Percentiles rank a stretch among this genome's conserved stretches.
These are phyloP conservation scores for Pachymerium ferrugineum DNA, from an alignment of 2,888 invertebrate species.

Conservation along the genomic window DNA sequence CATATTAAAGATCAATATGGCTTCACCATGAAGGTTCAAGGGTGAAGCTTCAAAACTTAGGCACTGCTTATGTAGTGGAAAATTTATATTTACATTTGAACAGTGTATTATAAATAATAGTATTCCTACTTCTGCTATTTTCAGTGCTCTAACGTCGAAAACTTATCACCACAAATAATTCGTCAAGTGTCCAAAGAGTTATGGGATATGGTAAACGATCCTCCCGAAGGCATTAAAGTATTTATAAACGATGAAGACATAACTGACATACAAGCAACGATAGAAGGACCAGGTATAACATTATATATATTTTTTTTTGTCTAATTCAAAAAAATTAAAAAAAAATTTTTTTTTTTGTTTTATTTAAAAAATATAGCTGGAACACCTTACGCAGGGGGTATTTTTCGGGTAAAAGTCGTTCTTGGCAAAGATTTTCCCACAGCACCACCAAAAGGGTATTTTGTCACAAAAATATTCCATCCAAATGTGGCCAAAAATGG, in stretches of 20 bases:
- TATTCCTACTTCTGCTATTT: neutral
- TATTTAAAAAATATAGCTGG: slow-evolving; percentile 58
- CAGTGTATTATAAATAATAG: neutral
- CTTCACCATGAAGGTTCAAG: neutral
- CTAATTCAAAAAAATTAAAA: neutral
- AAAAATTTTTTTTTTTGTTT: slow-evolving; percentile 28
- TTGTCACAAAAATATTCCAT: slow-evolving; percentile 93
- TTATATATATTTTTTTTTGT: slow-evolving; percentile 32
- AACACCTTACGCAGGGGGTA: slow-evolving; percentile 84
- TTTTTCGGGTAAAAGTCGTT: slow-evolving; percentile 81
- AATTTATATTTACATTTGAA: neutral
- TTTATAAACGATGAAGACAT: slow-evolving; percentile 86
- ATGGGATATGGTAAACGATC: slow-evolving; percentile 70
- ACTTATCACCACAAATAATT: slow-evolving; percentile 87
- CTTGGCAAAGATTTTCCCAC: slow-evolving; percentile 89
- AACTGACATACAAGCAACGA: slow-evolving; percentile 84
- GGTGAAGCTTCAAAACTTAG: neutral
- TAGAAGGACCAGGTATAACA: slow-evolving; percentile 84
- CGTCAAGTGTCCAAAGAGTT: slow-evolving; percentile 82
- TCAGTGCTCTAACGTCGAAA: slow-evolving; percentile 74
- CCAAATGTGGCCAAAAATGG: slow-evolving; percentile 91
- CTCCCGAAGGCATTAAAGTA: slow-evolving; percentile 87
- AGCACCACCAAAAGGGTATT: slow-evolving; percentile 83
- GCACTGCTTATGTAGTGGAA: neutral
- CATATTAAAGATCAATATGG: neutral